Evolutionary conservation across 1,140 invertebrate genomes (phyloP).

Genomic region (Telenomus remus): DNA sequence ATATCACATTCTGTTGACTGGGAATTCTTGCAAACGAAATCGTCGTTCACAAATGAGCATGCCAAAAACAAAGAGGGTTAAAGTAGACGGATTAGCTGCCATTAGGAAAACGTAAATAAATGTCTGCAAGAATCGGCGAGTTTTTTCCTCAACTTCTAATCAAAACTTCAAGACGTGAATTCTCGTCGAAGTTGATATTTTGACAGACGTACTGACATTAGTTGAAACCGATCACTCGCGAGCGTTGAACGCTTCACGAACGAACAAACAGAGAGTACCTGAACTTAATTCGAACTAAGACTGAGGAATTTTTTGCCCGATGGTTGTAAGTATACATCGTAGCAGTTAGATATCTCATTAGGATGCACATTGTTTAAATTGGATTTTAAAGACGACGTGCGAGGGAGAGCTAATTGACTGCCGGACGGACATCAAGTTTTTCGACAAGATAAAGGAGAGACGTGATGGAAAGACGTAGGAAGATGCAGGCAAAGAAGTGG

Average conservation of each 20-base stretch:
- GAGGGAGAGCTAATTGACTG: conserved; percentile 60
- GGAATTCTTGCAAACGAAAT: too few species aligned
- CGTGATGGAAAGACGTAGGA: conserved; percentile 41
- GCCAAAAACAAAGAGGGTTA: too few species aligned
- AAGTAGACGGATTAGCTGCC: too few species aligned
- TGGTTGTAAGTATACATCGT: conserved; percentile 27
- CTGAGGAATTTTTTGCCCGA: conserved; percentile 20
- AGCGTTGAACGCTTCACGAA: conserved; percentile 1
- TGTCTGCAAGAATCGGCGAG: too few species aligned
- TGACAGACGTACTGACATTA: not conserved
- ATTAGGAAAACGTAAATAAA: too few species aligned
- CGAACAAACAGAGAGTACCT: conserved; percentile 17
- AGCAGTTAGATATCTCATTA: conserved; percentile 58
- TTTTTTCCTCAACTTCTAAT: too few species aligned
- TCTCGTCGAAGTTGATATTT: not conserved
- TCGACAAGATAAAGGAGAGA: conserved; percentile 58
- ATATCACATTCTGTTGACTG: too few species aligned
- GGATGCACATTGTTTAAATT: conserved; percentile 62
- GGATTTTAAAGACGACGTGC: conserved; percentile 60
- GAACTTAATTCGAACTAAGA: conserved; percentile 34
- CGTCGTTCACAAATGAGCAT: too few species aligned
- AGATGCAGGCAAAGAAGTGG: conserved; percentile 12
- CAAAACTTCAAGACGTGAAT: too few species aligned
- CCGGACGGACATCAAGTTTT: conserved; percentile 60
- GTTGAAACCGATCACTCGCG: conserved; percentile 7